Evolutionary conservation across 2,888 invertebrate species (phyloP).

Genomic region (Lepidochrysops patricia): DNA sequence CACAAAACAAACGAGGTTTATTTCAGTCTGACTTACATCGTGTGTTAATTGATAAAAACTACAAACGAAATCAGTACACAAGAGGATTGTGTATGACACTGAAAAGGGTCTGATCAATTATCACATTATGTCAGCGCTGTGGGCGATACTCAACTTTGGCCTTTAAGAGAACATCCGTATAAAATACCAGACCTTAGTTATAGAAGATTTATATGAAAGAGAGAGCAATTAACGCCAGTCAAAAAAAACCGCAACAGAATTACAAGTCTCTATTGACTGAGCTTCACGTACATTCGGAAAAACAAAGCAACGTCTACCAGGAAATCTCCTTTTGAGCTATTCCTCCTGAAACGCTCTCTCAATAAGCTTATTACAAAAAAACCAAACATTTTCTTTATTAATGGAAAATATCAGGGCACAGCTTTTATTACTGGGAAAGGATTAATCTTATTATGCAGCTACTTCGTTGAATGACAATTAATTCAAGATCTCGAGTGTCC

Average conservation of each 20-base stretch:
- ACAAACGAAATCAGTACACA: background rate
- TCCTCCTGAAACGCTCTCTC: too few species aligned
- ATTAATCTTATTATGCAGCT: constrained; percentile 1
- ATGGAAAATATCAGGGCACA: background rate
- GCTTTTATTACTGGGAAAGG: background rate
- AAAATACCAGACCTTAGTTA: too few species aligned
- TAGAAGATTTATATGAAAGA: too few species aligned
- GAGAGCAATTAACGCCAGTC: too few species aligned
- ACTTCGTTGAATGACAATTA: constrained; percentile 12
- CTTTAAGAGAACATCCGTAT: background rate
- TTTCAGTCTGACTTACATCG: background rate
- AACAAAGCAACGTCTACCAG: too few species aligned
- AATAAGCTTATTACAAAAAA: background rate
- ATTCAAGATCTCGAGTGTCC: constrained; percentile 9
- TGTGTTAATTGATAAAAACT: background rate
- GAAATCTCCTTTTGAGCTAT: too few species aligned
- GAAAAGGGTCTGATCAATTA: background rate
- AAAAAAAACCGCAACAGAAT: too few species aligned
- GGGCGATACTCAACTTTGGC: background rate
- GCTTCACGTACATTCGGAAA: too few species aligned
- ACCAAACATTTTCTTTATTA: background rate
- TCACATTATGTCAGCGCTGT: background rate
- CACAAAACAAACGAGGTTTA: too few species aligned
- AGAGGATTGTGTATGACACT: background rate
- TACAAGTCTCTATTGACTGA: too few species aligned